phyloP scores from a whole-genome alignment of 2,888 invertebrate species.

The Oscheius sp. region DNA sequence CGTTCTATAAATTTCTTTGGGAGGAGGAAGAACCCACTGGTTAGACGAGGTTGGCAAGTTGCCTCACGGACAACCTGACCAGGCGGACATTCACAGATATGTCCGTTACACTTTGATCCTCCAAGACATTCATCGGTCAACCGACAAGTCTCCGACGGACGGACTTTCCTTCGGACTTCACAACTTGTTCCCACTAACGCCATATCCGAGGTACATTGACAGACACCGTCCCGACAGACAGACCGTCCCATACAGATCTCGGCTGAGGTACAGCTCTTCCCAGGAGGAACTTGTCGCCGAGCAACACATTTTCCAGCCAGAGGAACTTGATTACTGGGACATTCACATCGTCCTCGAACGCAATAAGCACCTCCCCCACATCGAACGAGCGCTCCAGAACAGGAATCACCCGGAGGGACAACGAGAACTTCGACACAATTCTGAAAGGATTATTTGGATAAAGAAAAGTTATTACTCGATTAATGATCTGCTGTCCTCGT shows the following conservation, averaged over 20 bases:
- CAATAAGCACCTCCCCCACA: slow-evolving; percentile 52
- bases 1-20: slow-evolving; percentile 34
- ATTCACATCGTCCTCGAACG: slow-evolving; percentile 47
- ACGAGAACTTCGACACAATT: slow-evolving; percentile 33
- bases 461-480: slow-evolving; percentile 33
- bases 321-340: slow-evolving; percentile 43
- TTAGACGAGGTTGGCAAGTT: slow-evolving; percentile 23
- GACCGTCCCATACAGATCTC: slow-evolving; percentile 56
- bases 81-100: slow-evolving; percentile 44
- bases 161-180: slow-evolving; percentile 34
- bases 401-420: slow-evolving; percentile 43
- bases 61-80: slow-evolving; percentile 26
- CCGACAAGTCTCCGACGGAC: slow-evolving; percentile 26
- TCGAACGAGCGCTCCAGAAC: slow-evolving; percentile 36
- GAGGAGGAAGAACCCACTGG: neutral
- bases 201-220: slow-evolving; percentile 44
- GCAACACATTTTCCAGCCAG: slow-evolving; percentile 46
- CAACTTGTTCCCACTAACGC: slow-evolving; percentile 34
- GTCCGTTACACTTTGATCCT: slow-evolving; percentile 44
- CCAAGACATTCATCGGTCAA: slow-evolving; percentile 42
- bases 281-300: slow-evolving; percentile 46
- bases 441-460: slow-evolving; percentile 19
- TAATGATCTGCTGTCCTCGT: slow-evolving; percentile 39
- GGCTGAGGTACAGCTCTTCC: slow-evolving; percentile 43
- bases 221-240: slow-evolving; percentile 57